Conservation (phyloP, 1,140 invertebrate genomes). For the Trachelipus rathkii region DNA sequence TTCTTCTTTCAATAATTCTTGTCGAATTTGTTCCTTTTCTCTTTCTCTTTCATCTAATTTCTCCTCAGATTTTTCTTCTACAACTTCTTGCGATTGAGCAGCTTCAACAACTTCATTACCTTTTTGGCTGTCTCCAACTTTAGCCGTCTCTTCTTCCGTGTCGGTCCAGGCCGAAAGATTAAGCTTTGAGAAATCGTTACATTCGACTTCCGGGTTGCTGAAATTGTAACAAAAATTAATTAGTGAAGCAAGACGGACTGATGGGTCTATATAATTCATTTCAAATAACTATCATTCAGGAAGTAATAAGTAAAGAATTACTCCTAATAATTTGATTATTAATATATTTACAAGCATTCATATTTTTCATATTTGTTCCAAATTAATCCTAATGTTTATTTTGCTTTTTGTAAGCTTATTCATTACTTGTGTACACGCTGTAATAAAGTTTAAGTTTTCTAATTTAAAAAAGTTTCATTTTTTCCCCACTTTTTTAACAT, state of each 20-base stretch:
- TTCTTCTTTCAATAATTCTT: background rate
- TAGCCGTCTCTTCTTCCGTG: background rate
- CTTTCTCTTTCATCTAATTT: background rate
- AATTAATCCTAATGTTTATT: too few species aligned
- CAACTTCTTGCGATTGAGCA: background rate
- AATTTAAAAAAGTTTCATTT: too few species aligned
- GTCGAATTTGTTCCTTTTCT: background rate
- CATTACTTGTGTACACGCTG: too few species aligned
- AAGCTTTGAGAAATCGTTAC: constrained; percentile 12
- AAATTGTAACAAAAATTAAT: background rate
- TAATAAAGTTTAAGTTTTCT: too few species aligned
- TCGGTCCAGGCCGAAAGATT: constrained; percentile 34
- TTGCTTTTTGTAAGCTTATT: too few species aligned
- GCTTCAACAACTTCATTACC: background rate
- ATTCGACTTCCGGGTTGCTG: constrained; percentile 36
- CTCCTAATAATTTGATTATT: background rate
- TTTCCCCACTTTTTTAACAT: too few species aligned
- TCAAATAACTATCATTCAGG: background rate
- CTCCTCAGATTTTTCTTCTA: background rate
- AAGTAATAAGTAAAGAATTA: background rate
- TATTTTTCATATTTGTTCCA: too few species aligned
- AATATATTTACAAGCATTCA: too few species aligned
- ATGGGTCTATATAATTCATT: background rate
- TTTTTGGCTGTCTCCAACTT: background rate
- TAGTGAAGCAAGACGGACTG: background rate